Base-by-base conservation (phyloP, 2,113 vertebrate species). In the Oenanthe oenanthe region DNA sequence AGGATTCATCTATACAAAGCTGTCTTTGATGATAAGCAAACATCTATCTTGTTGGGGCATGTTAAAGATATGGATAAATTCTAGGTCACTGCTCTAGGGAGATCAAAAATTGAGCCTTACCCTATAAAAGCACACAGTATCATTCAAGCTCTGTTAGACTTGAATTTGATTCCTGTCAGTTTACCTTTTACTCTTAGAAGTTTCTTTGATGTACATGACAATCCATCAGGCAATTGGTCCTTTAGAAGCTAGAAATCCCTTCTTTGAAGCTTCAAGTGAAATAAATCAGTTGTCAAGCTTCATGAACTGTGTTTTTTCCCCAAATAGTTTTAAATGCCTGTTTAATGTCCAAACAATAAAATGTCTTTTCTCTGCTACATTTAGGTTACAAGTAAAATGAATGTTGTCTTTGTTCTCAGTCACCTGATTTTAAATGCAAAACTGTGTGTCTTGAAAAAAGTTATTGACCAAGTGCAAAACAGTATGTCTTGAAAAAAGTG, bases 201-300 rank as follows among this genome's bases (percentile, higher is more conserved):
- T 54, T 82, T 62, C 95, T 96, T 95, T 97, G 95, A 97, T 94
- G 85, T 91, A 89, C 63, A 74, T 31, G 88, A 95, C 91, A 95
- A 96, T 93, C 85, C 83, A 95, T 87, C 88, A 94, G 70, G 87
- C 62, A 75, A 84, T 77, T 65, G 57, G 56, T 83, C 61, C 84
- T 82, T 96, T 89, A 80, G 80, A 96, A 89, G 78, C 51, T 76
- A 93, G 51, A 95, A 97, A 97, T 93, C 94, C 71, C 19, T 85
- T 90, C 92, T 96, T 96, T 96, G 96, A 97, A 95, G 92, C 83
- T 65, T 76, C 63, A 78, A 82, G 60, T 87, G 67, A 95, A 96
- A 96, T 95, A 95, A 96, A 97, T 97, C 89, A 94, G 43, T 92
- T 95, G 94, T 91, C 95, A 96, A 95, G 36, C 43, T 65, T 68